phyloP scores from a whole-genome alignment of 2,113 vertebrate species.

The Sebastes fasciatus region DNA sequence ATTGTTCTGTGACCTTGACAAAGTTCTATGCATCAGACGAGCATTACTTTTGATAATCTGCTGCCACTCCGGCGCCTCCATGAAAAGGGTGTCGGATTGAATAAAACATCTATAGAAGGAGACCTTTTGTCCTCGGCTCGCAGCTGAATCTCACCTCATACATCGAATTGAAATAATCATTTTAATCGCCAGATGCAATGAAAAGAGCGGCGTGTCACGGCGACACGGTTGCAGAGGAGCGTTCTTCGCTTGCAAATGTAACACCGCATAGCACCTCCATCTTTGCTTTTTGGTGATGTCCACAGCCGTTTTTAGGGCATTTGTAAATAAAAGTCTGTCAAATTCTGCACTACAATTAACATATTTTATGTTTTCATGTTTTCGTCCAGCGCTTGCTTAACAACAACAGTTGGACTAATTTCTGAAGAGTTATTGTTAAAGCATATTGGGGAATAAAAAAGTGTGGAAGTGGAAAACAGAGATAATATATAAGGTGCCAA shows the following conservation, averaged over 20 bases:
- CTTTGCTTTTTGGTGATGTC: background rate
- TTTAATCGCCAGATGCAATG: slow-evolving; percentile 15
- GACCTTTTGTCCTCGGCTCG: background rate
- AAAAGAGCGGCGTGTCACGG: background rate
- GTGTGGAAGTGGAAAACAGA: background rate
- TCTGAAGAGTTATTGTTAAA: background rate
- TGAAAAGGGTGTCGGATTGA: slow-evolving; percentile 29
- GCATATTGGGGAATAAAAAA: background rate
- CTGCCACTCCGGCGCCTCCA: slow-evolving; percentile 1
- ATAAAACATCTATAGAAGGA: slow-evolving; percentile 33
- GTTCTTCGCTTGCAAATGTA: background rate
- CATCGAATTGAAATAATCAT: background rate
- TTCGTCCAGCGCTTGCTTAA: background rate
- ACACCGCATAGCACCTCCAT: background rate
- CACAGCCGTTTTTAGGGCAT: background rate
- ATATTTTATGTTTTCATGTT: background rate
- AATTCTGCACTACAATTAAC: no score
- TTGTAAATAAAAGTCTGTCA: no score
- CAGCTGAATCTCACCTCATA: slow-evolving; percentile 17
- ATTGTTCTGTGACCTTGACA: slow-evolving; percentile 35
- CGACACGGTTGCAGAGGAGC: background rate
- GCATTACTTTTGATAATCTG: slow-evolving; percentile 16
- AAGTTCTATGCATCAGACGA: slow-evolving; percentile 4
- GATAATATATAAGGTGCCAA: background rate
- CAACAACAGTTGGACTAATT: background rate